Conservation (phyloP, 2,888 invertebrate genomes). For the Ichneumoninae sp. region DNA sequence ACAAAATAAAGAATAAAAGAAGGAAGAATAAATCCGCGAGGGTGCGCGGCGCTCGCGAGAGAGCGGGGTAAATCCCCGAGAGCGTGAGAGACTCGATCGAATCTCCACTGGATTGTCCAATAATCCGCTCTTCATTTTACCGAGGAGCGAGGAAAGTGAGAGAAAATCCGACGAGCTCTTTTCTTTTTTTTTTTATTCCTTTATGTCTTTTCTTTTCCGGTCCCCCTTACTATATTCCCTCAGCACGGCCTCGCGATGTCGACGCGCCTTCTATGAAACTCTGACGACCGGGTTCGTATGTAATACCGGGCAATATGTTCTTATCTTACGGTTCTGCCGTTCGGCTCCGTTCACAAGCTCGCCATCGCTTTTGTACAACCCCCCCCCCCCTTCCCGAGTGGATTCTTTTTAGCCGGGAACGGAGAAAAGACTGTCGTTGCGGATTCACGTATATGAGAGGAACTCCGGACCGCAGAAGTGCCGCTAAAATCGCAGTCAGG, state of each 20-base stretch:
- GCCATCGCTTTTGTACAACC: conserved; percentile 34
- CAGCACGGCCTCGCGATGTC: background rate
- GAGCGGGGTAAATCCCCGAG: conserved; percentile 57
- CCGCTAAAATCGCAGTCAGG: background rate
- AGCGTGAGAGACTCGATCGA: conserved; percentile 64
- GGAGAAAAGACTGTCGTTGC: conserved; percentile 38
- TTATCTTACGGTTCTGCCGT: conserved; percentile 53
- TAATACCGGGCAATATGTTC: conserved; percentile 62
- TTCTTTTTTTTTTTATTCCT: background rate
- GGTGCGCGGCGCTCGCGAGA: conserved; percentile 10
- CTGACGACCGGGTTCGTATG: conserved; percentile 39
- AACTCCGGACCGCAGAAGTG: background rate
- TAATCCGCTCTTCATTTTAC: conserved; percentile 67
- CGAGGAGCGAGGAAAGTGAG: conserved; percentile 41
- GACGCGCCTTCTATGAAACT: conserved; percentile 24
- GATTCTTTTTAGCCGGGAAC: background rate
- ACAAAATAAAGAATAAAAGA: conserved; percentile 45
- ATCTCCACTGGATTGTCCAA: conserved; percentile 66
- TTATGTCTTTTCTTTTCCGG: conserved; percentile 6
- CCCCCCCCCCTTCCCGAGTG: background rate
- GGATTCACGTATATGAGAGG: conserved; percentile 3
- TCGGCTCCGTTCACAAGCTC: conserved; percentile 28
- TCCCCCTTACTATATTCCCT: conserved; percentile 24
- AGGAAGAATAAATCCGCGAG: conserved; percentile 50
- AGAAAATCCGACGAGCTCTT: conserved; percentile 50